phyloP scores from a whole-genome alignment of 2,113 vertebrate genomes.

The Leptobrachium leishanense region DNA sequence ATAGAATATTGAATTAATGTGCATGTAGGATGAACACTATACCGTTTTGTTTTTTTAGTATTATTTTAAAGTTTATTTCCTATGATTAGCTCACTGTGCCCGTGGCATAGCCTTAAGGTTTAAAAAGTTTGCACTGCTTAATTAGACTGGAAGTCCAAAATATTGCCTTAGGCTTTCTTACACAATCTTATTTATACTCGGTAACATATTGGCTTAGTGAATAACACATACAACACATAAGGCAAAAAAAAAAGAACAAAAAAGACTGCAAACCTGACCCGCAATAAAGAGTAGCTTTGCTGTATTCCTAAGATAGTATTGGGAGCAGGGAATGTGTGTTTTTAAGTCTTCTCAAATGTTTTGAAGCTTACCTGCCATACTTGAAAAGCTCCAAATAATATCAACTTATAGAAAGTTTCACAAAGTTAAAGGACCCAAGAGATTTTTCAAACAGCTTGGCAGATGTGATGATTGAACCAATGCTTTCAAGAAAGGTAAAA shows the following conservation, averaged over 20 bases:
- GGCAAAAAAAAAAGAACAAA: not conserved
- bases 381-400: no score
- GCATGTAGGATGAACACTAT: not conserved
- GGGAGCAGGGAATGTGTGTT: no score
- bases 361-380: no score
- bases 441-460: no score
- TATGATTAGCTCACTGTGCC: not conserved
- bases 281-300: not conserved
- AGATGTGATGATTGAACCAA: no score
- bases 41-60: no score
- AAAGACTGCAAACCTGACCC: not conserved
- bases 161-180: conserved; percentile 41
- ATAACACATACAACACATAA: not conserved
- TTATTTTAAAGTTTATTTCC: not conserved
- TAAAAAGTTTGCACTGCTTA: not conserved
- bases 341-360: no score
- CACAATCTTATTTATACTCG: not conserved
- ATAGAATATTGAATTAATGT: no score
- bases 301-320: not conserved
- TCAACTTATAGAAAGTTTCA: no score
- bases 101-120: not conserved
- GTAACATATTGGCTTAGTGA: not conserved
- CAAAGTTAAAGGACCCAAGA: no score
- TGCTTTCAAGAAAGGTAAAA: no score
- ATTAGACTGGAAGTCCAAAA: conserved; percentile 13